Evolutionary conservation across 2,888 invertebrate species (phyloP).

Genomic region (Drosophila neonasuta): DNA sequence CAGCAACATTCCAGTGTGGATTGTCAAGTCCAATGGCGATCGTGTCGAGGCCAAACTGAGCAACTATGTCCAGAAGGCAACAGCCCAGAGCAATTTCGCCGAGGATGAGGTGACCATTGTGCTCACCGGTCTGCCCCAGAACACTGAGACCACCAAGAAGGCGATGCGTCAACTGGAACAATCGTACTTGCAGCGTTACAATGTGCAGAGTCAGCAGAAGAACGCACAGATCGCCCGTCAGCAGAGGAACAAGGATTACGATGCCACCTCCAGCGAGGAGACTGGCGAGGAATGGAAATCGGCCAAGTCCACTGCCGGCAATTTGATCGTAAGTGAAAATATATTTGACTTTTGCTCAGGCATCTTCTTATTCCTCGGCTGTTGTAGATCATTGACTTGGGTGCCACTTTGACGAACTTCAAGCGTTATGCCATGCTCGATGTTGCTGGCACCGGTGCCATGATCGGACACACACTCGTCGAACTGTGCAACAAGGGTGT

Average conservation of each 20-base stretch:
- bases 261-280: conserved; percentile 61
- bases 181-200: conserved; percentile 75
- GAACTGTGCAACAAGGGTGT: conserved; percentile 64
- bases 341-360: background rate
- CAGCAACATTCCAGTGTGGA: conserved; percentile 70
- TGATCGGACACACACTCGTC: conserved; percentile 72
- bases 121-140: conserved; percentile 77
- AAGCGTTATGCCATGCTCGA: conserved; percentile 71
- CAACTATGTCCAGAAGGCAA: conserved; percentile 68
- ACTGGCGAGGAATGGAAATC: conserved; percentile 55
- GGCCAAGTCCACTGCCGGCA: conserved; percentile 61
- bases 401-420: conserved; percentile 64
- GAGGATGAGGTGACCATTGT: conserved; percentile 79
- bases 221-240: conserved; percentile 46
- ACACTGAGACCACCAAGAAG: conserved; percentile 64
- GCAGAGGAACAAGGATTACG: conserved; percentile 49
- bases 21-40: conserved; percentile 67
- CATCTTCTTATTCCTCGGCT: background rate
- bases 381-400: conserved; percentile 74
- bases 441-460: conserved; percentile 65
- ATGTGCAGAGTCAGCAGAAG: conserved; percentile 63
- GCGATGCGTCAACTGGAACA: conserved; percentile 71
- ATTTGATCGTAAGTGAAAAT: conserved; percentile 69
- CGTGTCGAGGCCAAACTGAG: conserved; percentile 64
- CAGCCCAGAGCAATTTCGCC: conserved; percentile 56